Evolutionary conservation across 2,797 vertebrate genomes (phyloP).

Genomic region (Sebastes vulpes): DNA sequence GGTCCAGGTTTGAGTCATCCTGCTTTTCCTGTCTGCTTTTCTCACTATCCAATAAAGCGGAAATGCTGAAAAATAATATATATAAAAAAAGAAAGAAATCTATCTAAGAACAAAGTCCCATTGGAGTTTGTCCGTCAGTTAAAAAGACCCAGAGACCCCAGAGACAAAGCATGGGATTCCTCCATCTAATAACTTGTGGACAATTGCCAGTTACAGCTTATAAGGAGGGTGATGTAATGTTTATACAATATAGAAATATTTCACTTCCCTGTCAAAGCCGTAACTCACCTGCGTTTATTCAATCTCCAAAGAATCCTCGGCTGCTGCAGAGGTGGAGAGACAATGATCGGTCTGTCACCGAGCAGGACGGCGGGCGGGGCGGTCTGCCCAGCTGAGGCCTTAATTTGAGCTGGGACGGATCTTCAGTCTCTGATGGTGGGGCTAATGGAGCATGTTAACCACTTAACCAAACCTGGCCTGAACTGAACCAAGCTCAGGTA

Average conservation of each 20-base stretch:
- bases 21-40: too few relatives aligned
- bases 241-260: slow-evolving; percentile 85
- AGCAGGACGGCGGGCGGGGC: background rate
- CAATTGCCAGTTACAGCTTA: slow-evolving; percentile 81
- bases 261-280: slow-evolving; percentile 82
- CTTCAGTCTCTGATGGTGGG: background rate
- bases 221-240: slow-evolving; percentile 83
- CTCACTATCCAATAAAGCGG: too few relatives aligned
- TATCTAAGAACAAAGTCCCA: background rate
- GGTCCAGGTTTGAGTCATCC: too few relatives aligned
- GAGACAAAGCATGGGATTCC: slow-evolving; percentile 47
- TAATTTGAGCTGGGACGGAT: background rate
- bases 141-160: slow-evolving; percentile 6
- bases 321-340: slow-evolving; percentile 68
- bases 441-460: background rate
- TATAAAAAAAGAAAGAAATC: background rate
- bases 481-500: background rate
- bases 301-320: slow-evolving; percentile 79
- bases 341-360: slow-evolving; percentile 76
- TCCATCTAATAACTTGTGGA: slow-evolving; percentile 74
- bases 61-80: rapidly evolving
- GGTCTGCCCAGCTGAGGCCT: background rate
- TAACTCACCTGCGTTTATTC: slow-evolving; percentile 86
- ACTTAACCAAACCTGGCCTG: background rate
- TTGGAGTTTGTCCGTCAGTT: background rate